These are phyloP conservation scores for Percopsis transmontana DNA, from an alignment of 2,113 vertebrate genomes.

Conservation along the genomic window DNA sequence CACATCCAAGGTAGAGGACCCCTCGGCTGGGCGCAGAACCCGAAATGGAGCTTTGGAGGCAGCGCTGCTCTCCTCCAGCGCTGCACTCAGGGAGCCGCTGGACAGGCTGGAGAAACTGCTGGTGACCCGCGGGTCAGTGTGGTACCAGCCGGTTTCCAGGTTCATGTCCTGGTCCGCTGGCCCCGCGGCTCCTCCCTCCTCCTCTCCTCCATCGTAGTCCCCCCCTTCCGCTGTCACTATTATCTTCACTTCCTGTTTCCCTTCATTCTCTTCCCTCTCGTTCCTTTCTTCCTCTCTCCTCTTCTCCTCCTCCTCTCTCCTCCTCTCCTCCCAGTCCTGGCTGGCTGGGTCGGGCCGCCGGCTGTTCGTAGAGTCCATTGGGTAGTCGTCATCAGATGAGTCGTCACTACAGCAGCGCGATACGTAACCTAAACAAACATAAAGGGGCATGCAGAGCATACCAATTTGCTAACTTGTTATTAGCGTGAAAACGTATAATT, in stretches of 20 bases:
- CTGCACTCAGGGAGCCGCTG: conserved; percentile 88
- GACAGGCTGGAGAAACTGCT: conserved; percentile 91
- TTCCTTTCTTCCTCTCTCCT: conserved; percentile 60
- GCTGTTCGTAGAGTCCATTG: conserved; percentile 73
- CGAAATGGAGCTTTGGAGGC: conserved; percentile 40
- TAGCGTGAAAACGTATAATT: background rate
- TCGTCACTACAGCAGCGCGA: conserved; percentile 91
- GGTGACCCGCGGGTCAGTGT: conserved; percentile 80
- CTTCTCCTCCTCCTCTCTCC: conserved; percentile 61
- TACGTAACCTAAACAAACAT: conserved; percentile 83
- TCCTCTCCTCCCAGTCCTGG: conserved; percentile 70
- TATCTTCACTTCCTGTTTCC: conserved; percentile 71
- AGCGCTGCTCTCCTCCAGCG: conserved; percentile 81
- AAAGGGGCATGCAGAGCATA: conserved; percentile 5
- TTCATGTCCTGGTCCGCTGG: conserved; percentile 66
- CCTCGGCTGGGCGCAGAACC: conserved; percentile 65
- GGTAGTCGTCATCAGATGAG: conserved; percentile 84
- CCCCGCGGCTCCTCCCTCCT: conserved; percentile 55
- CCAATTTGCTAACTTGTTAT: conserved; percentile 2
- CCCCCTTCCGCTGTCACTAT: conserved; percentile 64
- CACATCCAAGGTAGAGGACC: conserved; percentile 70
- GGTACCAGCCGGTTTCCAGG: conserved; percentile 83
- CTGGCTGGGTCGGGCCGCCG: conserved; percentile 55
- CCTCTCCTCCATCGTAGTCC: conserved; percentile 62
- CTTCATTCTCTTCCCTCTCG: conserved; percentile 63